Percentiles rank a stretch among this genome's conserved stretches.
These are phyloP conservation scores for Cinclus cinclus DNA, from an alignment of 2,113 vertebrate genomes.

Conservation along the genomic window DNA sequence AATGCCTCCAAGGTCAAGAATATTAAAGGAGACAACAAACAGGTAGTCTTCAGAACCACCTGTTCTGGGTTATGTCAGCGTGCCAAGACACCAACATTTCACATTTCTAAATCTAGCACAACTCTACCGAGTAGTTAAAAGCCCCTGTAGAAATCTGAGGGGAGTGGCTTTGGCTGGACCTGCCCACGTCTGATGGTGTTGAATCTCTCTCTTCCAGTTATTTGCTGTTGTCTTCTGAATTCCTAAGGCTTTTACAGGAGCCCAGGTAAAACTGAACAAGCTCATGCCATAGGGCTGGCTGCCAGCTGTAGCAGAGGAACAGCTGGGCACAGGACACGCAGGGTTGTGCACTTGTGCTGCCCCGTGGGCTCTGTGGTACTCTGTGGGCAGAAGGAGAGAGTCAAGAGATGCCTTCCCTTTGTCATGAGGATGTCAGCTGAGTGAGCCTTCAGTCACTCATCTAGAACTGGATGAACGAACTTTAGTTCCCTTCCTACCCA, in stretches of 20 bases:
- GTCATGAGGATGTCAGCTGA: not conserved
- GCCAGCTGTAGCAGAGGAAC: not conserved
- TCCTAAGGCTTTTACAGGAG: not conserved
- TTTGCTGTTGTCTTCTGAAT: not conserved
- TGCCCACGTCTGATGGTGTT: not conserved
- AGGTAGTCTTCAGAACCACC: not conserved
- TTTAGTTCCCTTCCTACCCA: not conserved
- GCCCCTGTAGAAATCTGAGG: not conserved
- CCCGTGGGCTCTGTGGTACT: not conserved
- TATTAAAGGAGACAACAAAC: not conserved
- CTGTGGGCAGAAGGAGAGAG: not conserved
- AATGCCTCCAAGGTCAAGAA: not conserved
- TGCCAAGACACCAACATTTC: not conserved
- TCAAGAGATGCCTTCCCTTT: not conserved
- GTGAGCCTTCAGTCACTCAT: not conserved
- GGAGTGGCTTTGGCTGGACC: not conserved
- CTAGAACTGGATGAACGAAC: not conserved
- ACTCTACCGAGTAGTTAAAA: not conserved
- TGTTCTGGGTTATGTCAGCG: not conserved
- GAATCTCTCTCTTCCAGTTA: not conserved
- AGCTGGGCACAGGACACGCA: not conserved
- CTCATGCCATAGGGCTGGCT: not conserved
- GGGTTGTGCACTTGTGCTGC: not conserved
- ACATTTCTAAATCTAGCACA: not conserved
- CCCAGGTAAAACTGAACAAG: not conserved